Percentiles rank a stretch among this genome's conserved stretches.
phyloP scores from a whole-genome alignment of 2,888 invertebrate species.

The Ophion obscuratus region DNA sequence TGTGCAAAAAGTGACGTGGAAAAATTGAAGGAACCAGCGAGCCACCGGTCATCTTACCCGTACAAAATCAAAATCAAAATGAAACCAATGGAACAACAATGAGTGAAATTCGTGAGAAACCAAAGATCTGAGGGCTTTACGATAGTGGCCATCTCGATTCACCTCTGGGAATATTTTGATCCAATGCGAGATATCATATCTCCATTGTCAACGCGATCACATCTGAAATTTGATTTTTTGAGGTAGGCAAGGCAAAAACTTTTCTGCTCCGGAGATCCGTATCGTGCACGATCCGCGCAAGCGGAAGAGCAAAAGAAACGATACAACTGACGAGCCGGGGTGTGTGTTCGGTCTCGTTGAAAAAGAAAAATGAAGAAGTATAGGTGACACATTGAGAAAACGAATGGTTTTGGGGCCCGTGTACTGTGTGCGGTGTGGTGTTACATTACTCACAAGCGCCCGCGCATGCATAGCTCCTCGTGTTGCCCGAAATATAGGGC shows the following conservation, averaged over 20 bases:
- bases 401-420: conserved; percentile 39
- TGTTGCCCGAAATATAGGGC: conserved; percentile 66
- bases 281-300: background rate
- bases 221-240: too few relatives aligned
- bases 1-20: conserved; percentile 9
- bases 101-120: too few relatives aligned
- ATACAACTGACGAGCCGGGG: background rate
- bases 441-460: conserved; percentile 70
- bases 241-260: too few relatives aligned
- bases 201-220: too few relatives aligned
- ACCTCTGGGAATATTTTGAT: too few relatives aligned
- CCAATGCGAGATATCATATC: background rate
- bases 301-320: background rate
- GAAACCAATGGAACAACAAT: background rate
- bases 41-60: conserved; percentile 9
- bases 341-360: conserved; percentile 54
- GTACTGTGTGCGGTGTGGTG: conserved; percentile 45
- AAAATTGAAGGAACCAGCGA: conserved; percentile 38
- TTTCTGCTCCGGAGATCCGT: background rate
- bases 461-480: conserved; percentile 48
- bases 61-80: background rate
- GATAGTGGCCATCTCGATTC: too few relatives aligned
- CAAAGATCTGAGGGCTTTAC: too few relatives aligned
- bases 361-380: conserved; percentile 20
- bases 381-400: conserved; percentile 50